Evolutionary conservation across 2,888 invertebrate genomes (phyloP), one percentile per base, ranked within the genome.

Genomic region (Blera fallax): DNA sequence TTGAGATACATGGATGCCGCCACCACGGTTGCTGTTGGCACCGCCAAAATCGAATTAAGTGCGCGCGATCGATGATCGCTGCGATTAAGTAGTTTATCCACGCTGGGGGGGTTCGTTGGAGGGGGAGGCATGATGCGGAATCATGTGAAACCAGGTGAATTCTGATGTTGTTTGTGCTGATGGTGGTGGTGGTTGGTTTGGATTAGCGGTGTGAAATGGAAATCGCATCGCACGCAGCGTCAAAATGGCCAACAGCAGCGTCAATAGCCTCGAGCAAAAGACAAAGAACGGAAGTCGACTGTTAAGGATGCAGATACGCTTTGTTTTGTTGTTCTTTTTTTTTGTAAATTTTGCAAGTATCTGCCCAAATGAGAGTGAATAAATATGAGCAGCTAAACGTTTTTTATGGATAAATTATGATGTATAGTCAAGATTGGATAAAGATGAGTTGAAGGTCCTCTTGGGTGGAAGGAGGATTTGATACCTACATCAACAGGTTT

Each of bases 221-320:
- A 85, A 85, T 79, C 62, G 56, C 65, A 78, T 70, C 43, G 70
- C 65, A 81, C 70, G 79, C 62, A 74, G 74, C 76, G 77, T 72
- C 67, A 85, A 85, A 85, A 85, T 81, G 85, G 85, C 85, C 81
- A 84, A 84, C 80, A 69, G 73, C 72, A 69, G 58, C 79, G 72
- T 56, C 65, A 84, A 84, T 64, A 84, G 80, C 84, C 76, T 24
- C 37, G 37, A 48, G 76, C 37, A 37, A 34, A 77, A 85, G 72
- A 85, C 81, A 85, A 85, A 81, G 85, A 85, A 85, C 85, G 85
- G 85, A 85, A 85, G 85, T 85, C 81, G 81, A 85, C 81, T 81
- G 60, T 81, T 85, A 85, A 85, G 81, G 76, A 85, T 73, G 85
- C 70, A 85, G 76, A 81, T 85, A 54, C 21, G 48, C 24, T 45